Evolutionary conservation across 2,113 vertebrate species (phyloP), one percentile per base, ranked within the genome.

Genomic region (Orientallactaga bullata): DNA sequence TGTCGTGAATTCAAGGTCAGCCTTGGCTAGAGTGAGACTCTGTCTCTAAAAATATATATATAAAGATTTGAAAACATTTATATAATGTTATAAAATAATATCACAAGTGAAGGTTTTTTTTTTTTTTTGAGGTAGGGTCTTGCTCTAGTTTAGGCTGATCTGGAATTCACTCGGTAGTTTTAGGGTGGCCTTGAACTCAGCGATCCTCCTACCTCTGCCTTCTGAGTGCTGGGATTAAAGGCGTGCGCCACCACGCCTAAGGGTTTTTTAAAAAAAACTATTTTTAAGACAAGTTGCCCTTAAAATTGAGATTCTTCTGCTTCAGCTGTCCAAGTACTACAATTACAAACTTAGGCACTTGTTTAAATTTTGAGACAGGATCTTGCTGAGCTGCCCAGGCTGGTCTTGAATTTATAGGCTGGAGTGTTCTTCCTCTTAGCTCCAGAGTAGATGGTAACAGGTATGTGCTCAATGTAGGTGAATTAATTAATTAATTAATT

Each of bases 401-500:
- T 69, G 28, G 23, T 37, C 65, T n/a, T 58, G 66, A 71, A 28
- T 32, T 71, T 71, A 13, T 37, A 35, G 66, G 32, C 66, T 55
- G 18, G 47, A 37, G 65, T 35, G 63, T 2, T 84, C 28, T 8
- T 69, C 65, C 42, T n/a, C n/a, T 47, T 18, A 55, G 21, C 72
- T 24, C 37, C 32, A 61, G 35, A 51, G 66, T 18, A 37, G 5
- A 65, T 55, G 83, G 69, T 1, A 55, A 24, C 23, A 85, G 83
- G 20, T 16, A 85, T 30, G 6, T 26, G 51, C 51, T 85, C 15
- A 61, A 9, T 17, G 17, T 16, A n/a, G 32, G 68, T 68, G 68
- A 69, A n/a, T 65, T 89, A n/a, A n/a, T n/a, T n/a, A n/a, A n/a
- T 83, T 72, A 69, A 42, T 89, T n/a, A 32, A 63, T n/a, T n/a